Evolutionary conservation across 2,113 vertebrate genomes (phyloP).

Genomic region (Psephotus haematonotus): DNA sequence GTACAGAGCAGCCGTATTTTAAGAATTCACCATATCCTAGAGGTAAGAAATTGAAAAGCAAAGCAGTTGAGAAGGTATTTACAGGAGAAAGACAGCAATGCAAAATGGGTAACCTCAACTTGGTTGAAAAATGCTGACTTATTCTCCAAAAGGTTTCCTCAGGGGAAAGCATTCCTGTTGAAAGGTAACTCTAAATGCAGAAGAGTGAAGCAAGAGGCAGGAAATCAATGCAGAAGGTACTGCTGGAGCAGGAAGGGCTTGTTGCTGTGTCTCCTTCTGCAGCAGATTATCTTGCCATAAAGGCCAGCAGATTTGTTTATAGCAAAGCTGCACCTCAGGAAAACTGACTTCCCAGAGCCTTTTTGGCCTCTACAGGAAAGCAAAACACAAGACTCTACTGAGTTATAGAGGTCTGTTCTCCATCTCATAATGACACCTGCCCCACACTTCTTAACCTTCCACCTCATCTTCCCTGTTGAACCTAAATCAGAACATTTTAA

Average conservation of each 20-base stretch:
- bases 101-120: background rate
- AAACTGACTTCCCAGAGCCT: background rate
- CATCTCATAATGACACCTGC: background rate
- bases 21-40: background rate
- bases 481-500: background rate
- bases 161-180: background rate
- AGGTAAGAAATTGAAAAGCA: background rate
- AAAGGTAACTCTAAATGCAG: background rate
- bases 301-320: background rate
- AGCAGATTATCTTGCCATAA: background rate
- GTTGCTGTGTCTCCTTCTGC: background rate
- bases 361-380: background rate
- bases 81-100: background rate
- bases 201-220: background rate
- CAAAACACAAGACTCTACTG: background rate
- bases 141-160: background rate
- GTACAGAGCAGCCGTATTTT: background rate
- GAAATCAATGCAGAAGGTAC: background rate
- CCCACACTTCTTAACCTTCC: background rate
- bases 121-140: background rate
- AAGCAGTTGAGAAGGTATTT: background rate
- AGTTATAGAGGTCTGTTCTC: background rate
- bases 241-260: background rate
- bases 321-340: background rate
- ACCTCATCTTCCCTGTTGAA: fast-evolving